Percentiles rank a stretch among this genome's conserved stretches.
Conservation (phyloP, 64 coral and sea anemone genomes). For the Actinia tenebrosa region DNA sequence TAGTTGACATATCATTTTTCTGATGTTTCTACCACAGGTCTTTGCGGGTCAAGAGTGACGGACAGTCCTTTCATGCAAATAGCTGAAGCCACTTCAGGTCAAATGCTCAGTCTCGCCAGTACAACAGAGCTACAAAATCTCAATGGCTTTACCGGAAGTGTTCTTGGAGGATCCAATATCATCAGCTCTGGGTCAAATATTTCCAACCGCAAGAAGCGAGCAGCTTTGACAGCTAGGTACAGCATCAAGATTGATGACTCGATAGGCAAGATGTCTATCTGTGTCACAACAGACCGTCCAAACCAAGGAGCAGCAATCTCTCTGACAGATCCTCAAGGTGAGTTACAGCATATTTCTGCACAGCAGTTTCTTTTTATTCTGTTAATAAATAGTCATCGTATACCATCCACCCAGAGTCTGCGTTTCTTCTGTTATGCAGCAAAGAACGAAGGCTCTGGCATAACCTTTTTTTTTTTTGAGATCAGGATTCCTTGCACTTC, state of each 20-base stretch:
- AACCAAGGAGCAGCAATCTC: background rate
- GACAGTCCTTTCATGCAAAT: slow-evolving; percentile 33
- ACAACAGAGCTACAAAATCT: slow-evolving; percentile 42
- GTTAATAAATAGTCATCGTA: too few relatives aligned
- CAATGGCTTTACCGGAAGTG: slow-evolving; percentile 40
- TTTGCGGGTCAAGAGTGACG: background rate
- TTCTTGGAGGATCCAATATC: slow-evolving; percentile 56
- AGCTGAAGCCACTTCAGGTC: slow-evolving; percentile 56
- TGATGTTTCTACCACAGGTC: background rate
- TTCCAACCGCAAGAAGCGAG: slow-evolving; percentile 37
- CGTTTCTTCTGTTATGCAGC: too few relatives aligned
- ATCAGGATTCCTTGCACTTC: too few relatives aligned
- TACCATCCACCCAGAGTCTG: too few relatives aligned
- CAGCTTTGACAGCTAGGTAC: background rate
- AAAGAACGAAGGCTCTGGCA: too few relatives aligned
- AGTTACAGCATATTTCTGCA: background rate
- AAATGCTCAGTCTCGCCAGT: slow-evolving; percentile 37
- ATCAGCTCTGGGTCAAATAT: slow-evolving; percentile 50
- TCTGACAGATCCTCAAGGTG: background rate
- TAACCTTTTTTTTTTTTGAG: too few relatives aligned
- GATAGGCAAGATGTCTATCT: slow-evolving; percentile 30
- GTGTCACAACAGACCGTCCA: slow-evolving; percentile 6
- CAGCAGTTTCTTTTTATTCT: background rate
- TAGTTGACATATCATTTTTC: background rate
- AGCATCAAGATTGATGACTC: slow-evolving; percentile 45